A percentile compares a stretch with the other conserved stretches of the same genome.
Evolutionary conservation across 2,888 invertebrate species (phyloP).

Genomic region (Chydorus sphaericus): DNA sequence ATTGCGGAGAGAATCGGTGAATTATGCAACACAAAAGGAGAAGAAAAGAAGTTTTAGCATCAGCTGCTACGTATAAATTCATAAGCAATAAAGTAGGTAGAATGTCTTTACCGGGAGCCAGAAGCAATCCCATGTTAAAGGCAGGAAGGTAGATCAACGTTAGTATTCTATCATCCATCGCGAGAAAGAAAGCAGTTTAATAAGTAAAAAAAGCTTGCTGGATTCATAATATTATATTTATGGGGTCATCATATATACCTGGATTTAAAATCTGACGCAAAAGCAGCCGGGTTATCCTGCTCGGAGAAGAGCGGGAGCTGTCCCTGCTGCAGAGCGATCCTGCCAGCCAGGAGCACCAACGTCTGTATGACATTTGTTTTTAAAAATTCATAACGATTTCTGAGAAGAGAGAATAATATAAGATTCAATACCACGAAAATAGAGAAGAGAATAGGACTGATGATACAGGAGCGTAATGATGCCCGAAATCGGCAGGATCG

Average conservation of each 20-base stretch:
- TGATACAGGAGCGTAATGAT: no score
- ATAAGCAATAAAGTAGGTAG: background rate
- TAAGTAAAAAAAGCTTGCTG: background rate
- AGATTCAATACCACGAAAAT: no score
- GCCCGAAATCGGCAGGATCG: no score
- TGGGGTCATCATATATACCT: constrained; percentile 25
- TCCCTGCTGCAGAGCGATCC: constrained; percentile 61
- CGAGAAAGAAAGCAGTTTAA: background rate
- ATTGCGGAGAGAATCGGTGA: no score
- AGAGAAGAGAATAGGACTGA: no score
- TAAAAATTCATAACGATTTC: no score
- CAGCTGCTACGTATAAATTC: background rate
- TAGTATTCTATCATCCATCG: constrained; percentile 25
- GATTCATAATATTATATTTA: background rate
- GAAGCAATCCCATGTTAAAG: constrained; percentile 68
- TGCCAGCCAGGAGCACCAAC: constrained; percentile 44
- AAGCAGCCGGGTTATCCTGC: constrained; percentile 74
- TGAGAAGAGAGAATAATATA: no score
- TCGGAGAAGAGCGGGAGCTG: constrained; percentile 63
- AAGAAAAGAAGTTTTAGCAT: background rate
- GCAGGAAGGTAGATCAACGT: constrained; percentile 69
- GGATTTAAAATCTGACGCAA: constrained; percentile 33
- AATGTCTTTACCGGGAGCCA: constrained; percentile 47
- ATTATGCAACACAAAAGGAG: no score
- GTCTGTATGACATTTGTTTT: constrained; percentile 39